Percentiles rank a stretch among this genome's conserved stretches.
These are phyloP conservation scores for Hecatera dysodea DNA, from an alignment of 2,888 invertebrate species.

Conservation along the genomic window DNA sequence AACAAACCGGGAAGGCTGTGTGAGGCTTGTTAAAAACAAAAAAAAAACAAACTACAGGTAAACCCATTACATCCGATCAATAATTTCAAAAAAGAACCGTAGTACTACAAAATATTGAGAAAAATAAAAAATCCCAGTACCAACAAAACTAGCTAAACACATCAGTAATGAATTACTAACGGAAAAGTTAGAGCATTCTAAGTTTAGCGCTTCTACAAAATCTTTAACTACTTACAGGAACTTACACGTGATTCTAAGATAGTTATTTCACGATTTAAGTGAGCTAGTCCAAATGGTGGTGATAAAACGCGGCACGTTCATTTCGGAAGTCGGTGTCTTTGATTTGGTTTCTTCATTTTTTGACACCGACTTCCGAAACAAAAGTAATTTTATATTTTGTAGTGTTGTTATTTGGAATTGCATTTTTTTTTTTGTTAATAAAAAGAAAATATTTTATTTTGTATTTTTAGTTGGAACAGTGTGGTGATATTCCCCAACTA, in stretches of 20 bases:
- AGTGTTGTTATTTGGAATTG: no score
- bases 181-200: conserved; percentile 36
- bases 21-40: no score
- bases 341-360: no score
- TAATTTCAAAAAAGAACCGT: no score
- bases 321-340: no score
- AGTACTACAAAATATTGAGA: neutral
- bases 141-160: conserved; percentile 24
- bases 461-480: no score
- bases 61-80: neutral
- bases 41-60: neutral
- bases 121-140: neutral
- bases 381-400: no score
- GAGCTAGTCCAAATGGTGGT: conserved; percentile 9
- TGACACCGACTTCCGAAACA: no score
- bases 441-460: no score
- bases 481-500: no score
- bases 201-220: conserved; percentile 34
- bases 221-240: conserved; percentile 41
- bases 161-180: conserved; percentile 26
- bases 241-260: conserved; percentile 29
- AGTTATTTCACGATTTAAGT: conserved; percentile 43
- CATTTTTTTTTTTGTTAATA: no score
- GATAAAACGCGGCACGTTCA: conserved; percentile 11
- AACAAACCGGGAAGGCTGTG: no score